Conservation (phyloP, 2,113 vertebrate genomes). For the Pholis gunnellus region DNA sequence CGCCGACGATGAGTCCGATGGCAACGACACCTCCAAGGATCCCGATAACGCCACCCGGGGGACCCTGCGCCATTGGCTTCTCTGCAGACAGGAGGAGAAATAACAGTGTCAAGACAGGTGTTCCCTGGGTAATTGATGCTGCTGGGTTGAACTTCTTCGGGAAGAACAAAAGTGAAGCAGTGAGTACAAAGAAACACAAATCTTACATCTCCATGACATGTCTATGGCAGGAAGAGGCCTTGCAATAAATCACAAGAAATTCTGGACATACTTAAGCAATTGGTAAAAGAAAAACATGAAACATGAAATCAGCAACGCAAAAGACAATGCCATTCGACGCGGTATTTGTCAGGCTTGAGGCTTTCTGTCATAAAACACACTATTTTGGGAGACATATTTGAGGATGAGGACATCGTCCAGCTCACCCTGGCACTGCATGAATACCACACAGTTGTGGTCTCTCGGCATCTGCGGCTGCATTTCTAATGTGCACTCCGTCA, state of each 20-base stretch:
- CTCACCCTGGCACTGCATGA: constrained; percentile 53
- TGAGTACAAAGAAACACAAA: constrained; percentile 10
- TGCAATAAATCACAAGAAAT: constrained; percentile 18
- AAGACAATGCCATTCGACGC: constrained; percentile 24
- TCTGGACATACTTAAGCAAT: not conserved
- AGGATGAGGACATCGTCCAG: constrained; percentile 59
- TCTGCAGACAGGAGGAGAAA: constrained; percentile 84
- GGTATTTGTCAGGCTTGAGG: constrained; percentile 36
- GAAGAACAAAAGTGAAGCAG: not conserved
- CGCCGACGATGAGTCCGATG: constrained; percentile 83
- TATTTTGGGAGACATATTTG: constrained; percentile 51
- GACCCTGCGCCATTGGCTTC: constrained; percentile 88
- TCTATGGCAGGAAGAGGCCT: not conserved
- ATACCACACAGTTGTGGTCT: constrained; percentile 60
- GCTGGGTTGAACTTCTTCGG: constrained; percentile 18
- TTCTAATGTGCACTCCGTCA: constrained; percentile 62
- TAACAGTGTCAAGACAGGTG: constrained; percentile 56
- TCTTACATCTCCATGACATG: not conserved
- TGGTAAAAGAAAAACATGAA: not conserved
- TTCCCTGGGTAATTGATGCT: constrained; percentile 51
- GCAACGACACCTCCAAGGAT: constrained; percentile 88
- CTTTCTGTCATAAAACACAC: constrained; percentile 48
- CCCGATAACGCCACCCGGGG: constrained; percentile 85
- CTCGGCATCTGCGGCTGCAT: constrained; percentile 68
- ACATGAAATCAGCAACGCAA: constrained; percentile 3